These are phyloP conservation scores for Hylaea fasciaria DNA, from an alignment of 2,888 invertebrate genomes.

Conservation along the genomic window DNA sequence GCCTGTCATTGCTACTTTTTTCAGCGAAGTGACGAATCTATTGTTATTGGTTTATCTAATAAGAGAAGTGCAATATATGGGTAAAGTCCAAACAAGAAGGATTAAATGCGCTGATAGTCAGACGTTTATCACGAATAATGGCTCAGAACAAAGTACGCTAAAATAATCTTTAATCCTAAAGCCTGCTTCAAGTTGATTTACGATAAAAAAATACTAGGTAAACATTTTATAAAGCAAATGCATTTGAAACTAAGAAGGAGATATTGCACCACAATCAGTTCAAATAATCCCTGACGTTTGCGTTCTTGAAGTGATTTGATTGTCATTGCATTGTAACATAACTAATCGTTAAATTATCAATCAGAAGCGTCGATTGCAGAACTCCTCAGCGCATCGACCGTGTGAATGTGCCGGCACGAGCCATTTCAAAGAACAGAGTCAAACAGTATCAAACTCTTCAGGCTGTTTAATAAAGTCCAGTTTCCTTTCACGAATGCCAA, in stretches of 20 bases:
- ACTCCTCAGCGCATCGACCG: background rate
- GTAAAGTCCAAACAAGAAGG: background rate
- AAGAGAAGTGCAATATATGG: background rate
- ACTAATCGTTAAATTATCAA: background rate
- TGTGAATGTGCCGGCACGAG: background rate
- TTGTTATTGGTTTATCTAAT: background rate
- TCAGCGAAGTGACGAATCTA: background rate
- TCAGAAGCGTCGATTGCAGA: background rate
- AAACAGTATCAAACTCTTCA: background rate
- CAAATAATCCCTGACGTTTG: no score
- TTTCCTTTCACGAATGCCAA: conserved; percentile 32
- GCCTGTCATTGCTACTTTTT: background rate
- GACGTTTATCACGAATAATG: no score
- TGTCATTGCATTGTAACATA: background rate
- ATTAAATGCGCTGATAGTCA: background rate
- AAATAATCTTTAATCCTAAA: no score
- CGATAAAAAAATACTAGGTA: no score
- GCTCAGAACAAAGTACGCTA: no score
- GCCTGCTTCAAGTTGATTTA: no score
- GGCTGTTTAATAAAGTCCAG: background rate
- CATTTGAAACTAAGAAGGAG: no score
- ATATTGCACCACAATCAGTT: no score
- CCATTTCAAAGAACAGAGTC: background rate
- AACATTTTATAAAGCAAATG: no score
- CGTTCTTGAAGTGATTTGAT: no score